Percentiles rank a stretch among this genome's conserved stretches.
phyloP scores from a whole-genome alignment of 92 coral and sea anemone genomes.

The Hydrozoanthus gracilis region DNA sequence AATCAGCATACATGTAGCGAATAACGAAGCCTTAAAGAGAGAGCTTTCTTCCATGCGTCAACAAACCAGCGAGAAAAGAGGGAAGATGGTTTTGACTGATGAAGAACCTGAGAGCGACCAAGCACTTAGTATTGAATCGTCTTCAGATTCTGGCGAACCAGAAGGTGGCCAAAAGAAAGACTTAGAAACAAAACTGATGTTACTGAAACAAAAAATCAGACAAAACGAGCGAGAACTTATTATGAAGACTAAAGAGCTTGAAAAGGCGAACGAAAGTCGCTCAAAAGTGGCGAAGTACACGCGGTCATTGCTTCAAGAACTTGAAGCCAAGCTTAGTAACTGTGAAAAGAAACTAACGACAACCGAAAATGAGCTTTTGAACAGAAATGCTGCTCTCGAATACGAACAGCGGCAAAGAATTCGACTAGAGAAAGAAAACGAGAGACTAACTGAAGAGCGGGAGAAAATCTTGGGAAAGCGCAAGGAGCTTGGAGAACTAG shows the following conservation, averaged over 20 bases:
- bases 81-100: background rate
- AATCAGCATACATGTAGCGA: constrained; percentile 83
- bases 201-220: constrained; percentile 19
- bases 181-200: constrained; percentile 37
- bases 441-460: constrained; percentile 61
- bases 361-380: constrained; percentile 79
- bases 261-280: constrained; percentile 98
- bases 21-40: constrained; percentile 36
- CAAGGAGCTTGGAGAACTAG: constrained; percentile 73
- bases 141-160: constrained; percentile 24
- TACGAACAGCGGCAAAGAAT: constrained; percentile 77
- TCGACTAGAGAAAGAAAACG: constrained; percentile 80
- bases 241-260: constrained; percentile 90
- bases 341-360: constrained; percentile 86
- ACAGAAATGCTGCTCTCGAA: constrained; percentile 76
- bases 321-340: constrained; percentile 85
- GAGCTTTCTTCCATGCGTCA: constrained; percentile 43
- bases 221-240: constrained; percentile 49
- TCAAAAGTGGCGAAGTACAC: constrained; percentile 98
- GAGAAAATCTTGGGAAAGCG: constrained; percentile 61
- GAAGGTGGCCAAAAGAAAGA: constrained; percentile 35
- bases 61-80: constrained; percentile 30
- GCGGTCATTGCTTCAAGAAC: constrained; percentile 87
- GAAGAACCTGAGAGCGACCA: constrained; percentile 46
- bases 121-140: constrained; percentile 29